Evolutionary conservation across 2,797 vertebrate species (phyloP), one percentile per base, ranked within the genome.

Genomic region (Allobates femoralis): DNA sequence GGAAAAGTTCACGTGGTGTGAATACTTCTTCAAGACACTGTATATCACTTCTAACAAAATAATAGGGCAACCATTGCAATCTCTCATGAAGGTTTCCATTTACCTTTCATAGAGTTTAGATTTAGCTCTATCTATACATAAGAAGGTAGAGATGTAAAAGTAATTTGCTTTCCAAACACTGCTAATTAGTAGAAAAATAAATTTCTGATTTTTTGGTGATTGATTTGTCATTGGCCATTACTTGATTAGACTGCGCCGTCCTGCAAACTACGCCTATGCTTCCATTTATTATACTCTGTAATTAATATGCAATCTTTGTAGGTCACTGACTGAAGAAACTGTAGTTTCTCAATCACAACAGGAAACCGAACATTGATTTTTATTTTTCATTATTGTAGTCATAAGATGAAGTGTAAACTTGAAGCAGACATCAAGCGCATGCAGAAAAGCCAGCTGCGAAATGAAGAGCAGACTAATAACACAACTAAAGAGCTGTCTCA

Each of bases 401-500:
- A 91, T 86, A 91, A 1, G 81, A 90, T 64, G 85, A 92, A 90
- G 90, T 2, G 37, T 28, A 23, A 18, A 0, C 53, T 89, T 90
- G 89, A 89, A 21, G 82, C 89, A 69, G 94, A 96, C 91, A 92
- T 91, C 15, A 89, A 93, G 84, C 86, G 86, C 86, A 92, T 96
- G 90, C 67, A 91, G 66, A 92, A 92, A 91, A 89, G 89, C 90
- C 94, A 95, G 79, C 46, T 15, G 85, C 89, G 93, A 90, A 93
- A 94, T 90, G 93, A 96, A 74, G 89, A 93, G 26, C 91, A 92
- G 88, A 90, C 94, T 91, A 92, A 92, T 91, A 87, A 91, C 58
- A 89, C 94, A 82, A 91, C 91, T 89, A 92, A 91, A 62, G 93
- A 96, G 77, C 78, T 94, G 87, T 92, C 92, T 89, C 86, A 89